phyloP scores from a whole-genome alignment of 2,888 invertebrate species.

The Cantharis nigra region DNA sequence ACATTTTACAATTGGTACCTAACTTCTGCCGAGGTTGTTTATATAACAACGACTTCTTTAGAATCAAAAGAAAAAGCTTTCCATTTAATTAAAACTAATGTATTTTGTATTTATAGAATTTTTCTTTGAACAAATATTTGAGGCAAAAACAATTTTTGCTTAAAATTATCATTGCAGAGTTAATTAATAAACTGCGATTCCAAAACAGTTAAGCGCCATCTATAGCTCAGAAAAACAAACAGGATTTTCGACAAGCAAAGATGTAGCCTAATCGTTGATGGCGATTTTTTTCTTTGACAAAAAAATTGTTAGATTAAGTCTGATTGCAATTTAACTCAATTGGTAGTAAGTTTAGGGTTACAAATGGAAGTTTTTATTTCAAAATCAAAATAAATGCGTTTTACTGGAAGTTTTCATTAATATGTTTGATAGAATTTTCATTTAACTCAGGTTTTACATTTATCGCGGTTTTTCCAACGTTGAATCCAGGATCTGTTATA shows the following conservation, averaged over 20 bases:
- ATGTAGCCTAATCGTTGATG: too few species aligned
- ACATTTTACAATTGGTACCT: neutral
- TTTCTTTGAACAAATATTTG: neutral
- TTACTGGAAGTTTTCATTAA: conserved; percentile 8
- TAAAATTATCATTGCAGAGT: neutral
- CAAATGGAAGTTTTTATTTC: conserved; percentile 8
- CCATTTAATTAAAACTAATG: neutral
- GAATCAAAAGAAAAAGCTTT: neutral
- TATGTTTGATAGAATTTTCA: conserved; percentile 20
- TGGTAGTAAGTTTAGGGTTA: neutral
- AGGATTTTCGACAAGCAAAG: neutral
- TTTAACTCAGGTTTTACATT: conserved; percentile 20
- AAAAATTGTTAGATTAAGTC: neutral
- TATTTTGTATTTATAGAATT: neutral
- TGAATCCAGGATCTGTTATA: conserved; percentile 11
- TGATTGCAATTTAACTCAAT: neutral
- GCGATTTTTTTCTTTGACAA: neutral
- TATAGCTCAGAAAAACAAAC: neutral
- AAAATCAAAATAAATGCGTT: neutral
- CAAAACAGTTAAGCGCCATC: too few species aligned
- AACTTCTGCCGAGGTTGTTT: neutral
- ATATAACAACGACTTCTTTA: neutral
- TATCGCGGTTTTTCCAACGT: conserved; percentile 12
- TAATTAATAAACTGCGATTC: too few species aligned
- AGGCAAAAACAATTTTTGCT: neutral